These are phyloP conservation scores for Pseudococcus viburni DNA, from an alignment of 2,888 invertebrate genomes.

Conservation along the genomic window DNA sequence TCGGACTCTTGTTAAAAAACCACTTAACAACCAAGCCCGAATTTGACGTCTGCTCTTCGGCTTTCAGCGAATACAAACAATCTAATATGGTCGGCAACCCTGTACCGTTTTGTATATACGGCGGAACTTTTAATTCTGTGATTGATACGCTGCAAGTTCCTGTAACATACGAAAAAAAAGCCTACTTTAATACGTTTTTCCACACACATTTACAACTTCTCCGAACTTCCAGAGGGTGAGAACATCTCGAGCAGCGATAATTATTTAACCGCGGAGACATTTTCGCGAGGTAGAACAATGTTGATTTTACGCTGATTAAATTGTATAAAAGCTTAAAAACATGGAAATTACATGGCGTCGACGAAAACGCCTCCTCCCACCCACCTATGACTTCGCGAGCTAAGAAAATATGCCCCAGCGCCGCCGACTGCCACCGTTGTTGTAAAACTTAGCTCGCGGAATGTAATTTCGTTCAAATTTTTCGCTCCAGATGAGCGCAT, in stretches of 20 bases:
- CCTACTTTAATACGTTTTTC: not conserved
- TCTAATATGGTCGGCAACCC: constrained; percentile 77
- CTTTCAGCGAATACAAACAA: constrained; percentile 79
- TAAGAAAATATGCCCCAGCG: constrained; percentile 29
- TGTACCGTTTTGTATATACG: constrained; percentile 76
- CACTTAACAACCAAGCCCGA: constrained; percentile 83
- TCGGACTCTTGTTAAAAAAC: constrained; percentile 79
- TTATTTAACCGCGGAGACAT: constrained; percentile 41
- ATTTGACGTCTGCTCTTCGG: constrained; percentile 73
- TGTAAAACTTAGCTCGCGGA: constrained; percentile 32
- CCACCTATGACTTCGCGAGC: not conserved
- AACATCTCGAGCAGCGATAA: not conserved
- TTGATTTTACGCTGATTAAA: constrained; percentile 49
- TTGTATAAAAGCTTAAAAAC: constrained; percentile 34
- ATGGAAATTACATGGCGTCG: constrained; percentile 22
- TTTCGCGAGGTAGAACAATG: constrained; percentile 16
- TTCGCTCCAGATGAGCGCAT: constrained; percentile 42
- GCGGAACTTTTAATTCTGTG: constrained; percentile 76
- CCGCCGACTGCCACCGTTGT: not conserved
- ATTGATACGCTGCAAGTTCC: constrained; percentile 76
- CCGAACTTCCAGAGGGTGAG: not conserved
- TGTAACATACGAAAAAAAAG: constrained; percentile 72
- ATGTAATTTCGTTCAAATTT: constrained; percentile 54
- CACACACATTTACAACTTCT: too few species aligned
- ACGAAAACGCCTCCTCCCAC: not conserved